Base-by-base conservation (phyloP, 64 coral and sea anemone species). In the Pocillopora damicornis region DNA sequence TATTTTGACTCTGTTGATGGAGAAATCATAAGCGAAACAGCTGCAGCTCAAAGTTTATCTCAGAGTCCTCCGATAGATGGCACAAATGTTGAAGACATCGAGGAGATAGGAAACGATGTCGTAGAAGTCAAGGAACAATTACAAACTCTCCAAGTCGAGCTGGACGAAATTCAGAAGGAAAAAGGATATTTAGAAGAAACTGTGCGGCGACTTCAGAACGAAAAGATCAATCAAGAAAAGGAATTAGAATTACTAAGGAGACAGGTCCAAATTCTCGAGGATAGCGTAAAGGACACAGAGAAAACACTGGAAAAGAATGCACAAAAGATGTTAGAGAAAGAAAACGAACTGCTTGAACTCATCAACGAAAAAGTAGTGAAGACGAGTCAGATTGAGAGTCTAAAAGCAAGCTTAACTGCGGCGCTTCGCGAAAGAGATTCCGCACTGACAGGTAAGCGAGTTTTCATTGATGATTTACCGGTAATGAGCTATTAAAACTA, bases 211-310 rank as follows among this genome's bases (percentile, higher is more conserved):
- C 14, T 95, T 60, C 60, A 30, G 26, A 76, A 83, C 22, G 78
- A 73, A 35, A 90, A 74, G 60, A 75, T 75, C 10, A 77, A 42
- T 4, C 94, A 93, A 36, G 91, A 93, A 22, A 88, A 87, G 11
- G 88, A 93, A 68, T 67, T 97, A 11, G 62, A 35, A 63, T 60
- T 90, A 17, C 75, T 93, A 20, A 93, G 86, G 36, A 74, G 77
- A 35, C 74, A 93, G 5, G 30, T 88, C 37, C 86, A 74, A 13
- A n/a, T 75, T 36, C 26, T 79, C 8, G 91, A 93, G 35, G 77
- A 60, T 15, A 79, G 89, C 61, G 75, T 97, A n/a, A 22, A 83
- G 15, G 22, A 73, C 11, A 84, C 77, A 0, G 77, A 90, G 56
- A 72, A 63, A 79, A 64, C 75, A 12, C 68, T 97, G 15, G 73